phyloP scores from a whole-genome alignment of 2,888 invertebrate genomes.

The Sericinus montela region DNA sequence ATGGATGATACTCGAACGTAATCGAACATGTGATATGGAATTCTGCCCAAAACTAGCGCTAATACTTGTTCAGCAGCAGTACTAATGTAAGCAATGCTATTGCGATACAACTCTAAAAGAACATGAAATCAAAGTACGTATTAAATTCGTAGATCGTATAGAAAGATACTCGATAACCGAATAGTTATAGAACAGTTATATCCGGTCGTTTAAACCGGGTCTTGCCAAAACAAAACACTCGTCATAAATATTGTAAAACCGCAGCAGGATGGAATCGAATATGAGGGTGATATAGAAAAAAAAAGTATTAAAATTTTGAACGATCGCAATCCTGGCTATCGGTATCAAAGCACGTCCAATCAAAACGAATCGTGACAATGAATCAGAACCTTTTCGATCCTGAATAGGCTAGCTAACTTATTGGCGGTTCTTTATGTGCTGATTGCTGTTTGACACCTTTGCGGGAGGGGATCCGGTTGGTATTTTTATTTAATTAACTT shows the following conservation, averaged over 20 bases:
- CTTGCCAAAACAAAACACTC: conserved; percentile 58
- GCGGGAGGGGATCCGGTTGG: conserved; percentile 54
- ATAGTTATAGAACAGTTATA: conserved; percentile 33
- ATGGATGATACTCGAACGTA: too few species aligned
- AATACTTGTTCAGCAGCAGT: too few species aligned
- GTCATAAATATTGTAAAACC: conserved; percentile 66
- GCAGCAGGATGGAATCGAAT: conserved; percentile 65
- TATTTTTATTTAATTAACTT: conserved; percentile 73
- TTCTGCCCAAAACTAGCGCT: too few species aligned
- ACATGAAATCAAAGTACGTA: neutral
- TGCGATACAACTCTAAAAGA: too few species aligned
- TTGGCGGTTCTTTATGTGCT: conserved; percentile 72
- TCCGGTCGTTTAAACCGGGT: conserved; percentile 35
- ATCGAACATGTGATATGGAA: too few species aligned
- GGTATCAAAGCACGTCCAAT: conserved; percentile 78
- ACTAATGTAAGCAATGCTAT: too few species aligned
- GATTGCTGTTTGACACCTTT: conserved; percentile 72
- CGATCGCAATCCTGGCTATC: conserved; percentile 72
- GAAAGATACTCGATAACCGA: conserved; percentile 1
- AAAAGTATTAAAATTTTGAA: conserved; percentile 72
- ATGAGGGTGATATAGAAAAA: conserved; percentile 63
- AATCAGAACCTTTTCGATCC: conserved; percentile 71
- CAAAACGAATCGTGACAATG: conserved; percentile 76
- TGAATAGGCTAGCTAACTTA: conserved; percentile 72
- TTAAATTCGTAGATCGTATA: conserved; percentile 2